phyloP scores from a whole-genome alignment of 2,797 vertebrate species.

The Fistularia commersonii region DNA sequence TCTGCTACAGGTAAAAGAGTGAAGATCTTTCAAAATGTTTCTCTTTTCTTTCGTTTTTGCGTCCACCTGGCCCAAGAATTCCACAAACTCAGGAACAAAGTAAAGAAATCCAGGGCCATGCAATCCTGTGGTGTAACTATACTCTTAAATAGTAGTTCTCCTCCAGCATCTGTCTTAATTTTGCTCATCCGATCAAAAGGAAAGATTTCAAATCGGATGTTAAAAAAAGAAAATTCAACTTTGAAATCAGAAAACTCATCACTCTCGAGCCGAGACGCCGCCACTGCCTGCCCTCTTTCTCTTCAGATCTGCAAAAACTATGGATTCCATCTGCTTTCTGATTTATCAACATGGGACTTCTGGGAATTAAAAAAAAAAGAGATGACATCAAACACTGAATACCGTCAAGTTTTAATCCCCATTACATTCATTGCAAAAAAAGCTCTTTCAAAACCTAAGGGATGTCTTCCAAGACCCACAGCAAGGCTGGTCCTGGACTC shows the following conservation, averaged over 20 bases:
- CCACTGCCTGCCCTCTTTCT: conserved; percentile 26
- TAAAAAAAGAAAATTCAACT: conserved; percentile 3
- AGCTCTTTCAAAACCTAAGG: no score
- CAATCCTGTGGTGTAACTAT: no score
- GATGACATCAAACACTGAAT: conserved; percentile 46
- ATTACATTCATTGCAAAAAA: conserved; percentile 9
- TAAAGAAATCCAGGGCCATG: conserved; percentile 7
- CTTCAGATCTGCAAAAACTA: conserved; percentile 8
- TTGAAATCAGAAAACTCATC: background rate
- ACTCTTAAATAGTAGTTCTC: no score
- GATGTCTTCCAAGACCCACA: no score
- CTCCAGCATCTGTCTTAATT: no score
- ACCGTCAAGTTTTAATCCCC: conserved; percentile 31
- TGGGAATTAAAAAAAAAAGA: conserved; percentile 12
- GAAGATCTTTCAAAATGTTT: background rate
- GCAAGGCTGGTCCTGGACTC: no score
- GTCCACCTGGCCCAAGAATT: conserved; percentile 2
- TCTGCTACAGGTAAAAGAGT: conserved; percentile 19
- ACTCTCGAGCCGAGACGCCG: conserved; percentile 3
- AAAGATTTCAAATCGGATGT: no score
- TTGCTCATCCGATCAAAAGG: no score
- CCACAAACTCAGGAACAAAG: conserved; percentile 55
- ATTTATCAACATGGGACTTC: conserved; percentile 10
- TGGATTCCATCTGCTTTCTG: conserved; percentile 7
- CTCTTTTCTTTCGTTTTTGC: conserved; percentile 8